A percentile compares a stretch with the other conserved stretches of the same genome.
These are phyloP conservation scores for Zaprionus gabonicus DNA, from an alignment of 1,140 invertebrate species.

Conservation along the genomic window DNA sequence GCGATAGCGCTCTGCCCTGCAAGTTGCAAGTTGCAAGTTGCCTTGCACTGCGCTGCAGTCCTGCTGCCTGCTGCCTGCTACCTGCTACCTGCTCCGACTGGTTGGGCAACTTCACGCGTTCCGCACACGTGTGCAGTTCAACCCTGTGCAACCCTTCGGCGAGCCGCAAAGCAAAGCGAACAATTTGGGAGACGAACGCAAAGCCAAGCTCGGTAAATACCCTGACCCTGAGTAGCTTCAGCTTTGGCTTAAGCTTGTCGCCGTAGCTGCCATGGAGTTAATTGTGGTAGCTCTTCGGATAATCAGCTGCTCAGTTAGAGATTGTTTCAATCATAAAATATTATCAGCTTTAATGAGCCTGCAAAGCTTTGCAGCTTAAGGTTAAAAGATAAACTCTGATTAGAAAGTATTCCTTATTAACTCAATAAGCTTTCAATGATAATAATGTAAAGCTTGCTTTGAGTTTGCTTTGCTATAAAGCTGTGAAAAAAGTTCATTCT, in stretches of 20 bases:
- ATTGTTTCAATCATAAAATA: too few species aligned
- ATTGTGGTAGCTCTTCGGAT: too few species aligned
- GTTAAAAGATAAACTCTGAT: too few species aligned
- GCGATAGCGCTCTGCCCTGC: neutral
- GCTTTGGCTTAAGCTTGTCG: neutral
- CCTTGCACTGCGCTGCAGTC: neutral
- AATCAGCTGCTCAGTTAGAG: too few species aligned
- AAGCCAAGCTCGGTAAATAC: neutral
- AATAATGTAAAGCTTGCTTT: neutral
- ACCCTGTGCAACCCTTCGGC: constrained; percentile 16
- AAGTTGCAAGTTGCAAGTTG: neutral
- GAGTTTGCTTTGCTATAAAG: too few species aligned
- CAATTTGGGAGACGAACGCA: neutral
- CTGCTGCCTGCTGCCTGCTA: neutral
- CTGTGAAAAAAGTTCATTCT: too few species aligned
- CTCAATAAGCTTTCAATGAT: neutral
- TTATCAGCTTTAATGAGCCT: too few species aligned
- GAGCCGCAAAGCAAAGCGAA: neutral
- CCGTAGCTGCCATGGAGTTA: too few species aligned
- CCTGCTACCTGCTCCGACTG: neutral
- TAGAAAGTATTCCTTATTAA: neutral
- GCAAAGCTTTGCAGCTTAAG: too few species aligned
- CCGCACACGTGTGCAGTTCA: constrained; percentile 12
- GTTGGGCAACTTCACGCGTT: constrained; percentile 1
- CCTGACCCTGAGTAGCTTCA: neutral